Conservation (phyloP, 37 sponge, comb jelly and placozoan genomes). For the Beroe forskalii region DNA sequence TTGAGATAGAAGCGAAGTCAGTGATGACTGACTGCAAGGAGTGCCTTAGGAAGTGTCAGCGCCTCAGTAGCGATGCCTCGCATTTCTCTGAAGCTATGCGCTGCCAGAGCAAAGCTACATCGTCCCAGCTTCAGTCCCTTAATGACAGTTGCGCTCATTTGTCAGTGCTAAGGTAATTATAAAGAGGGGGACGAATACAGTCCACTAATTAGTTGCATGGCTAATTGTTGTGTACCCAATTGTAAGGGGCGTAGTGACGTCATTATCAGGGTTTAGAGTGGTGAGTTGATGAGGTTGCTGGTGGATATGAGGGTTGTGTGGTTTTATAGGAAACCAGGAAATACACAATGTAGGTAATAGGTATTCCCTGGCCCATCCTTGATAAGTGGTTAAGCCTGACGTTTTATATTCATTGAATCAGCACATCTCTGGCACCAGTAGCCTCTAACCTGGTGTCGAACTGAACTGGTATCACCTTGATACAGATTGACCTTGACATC, state of each 20-base stretch:
- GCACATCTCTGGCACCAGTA: too few relatives aligned
- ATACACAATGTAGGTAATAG: too few relatives aligned
- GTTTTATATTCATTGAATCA: too few relatives aligned
- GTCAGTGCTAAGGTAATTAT: constrained; percentile 14
- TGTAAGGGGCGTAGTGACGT: neutral
- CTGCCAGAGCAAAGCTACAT: neutral
- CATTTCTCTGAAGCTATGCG: constrained; percentile 52
- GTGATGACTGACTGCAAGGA: constrained; percentile 48
- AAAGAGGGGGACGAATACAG: neutral
- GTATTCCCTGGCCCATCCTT: too few relatives aligned
- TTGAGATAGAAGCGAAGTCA: constrained; percentile 32
- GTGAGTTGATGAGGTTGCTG: too few relatives aligned
- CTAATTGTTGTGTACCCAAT: too few relatives aligned
- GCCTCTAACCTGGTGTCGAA: too few relatives aligned
- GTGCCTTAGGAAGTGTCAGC: constrained; percentile 40
- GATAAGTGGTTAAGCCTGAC: too few relatives aligned
- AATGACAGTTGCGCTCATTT: constrained; percentile 53
- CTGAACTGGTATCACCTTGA: too few relatives aligned
- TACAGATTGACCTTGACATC: too few relatives aligned
- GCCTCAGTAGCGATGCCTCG: constrained; percentile 19
- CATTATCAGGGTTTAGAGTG: neutral
- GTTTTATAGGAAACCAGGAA: too few relatives aligned
- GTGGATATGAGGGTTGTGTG: too few relatives aligned
- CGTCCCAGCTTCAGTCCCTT: constrained; percentile 37
- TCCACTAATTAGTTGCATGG: neutral